Base-by-base conservation (phyloP, 2,113 vertebrate genomes). In the Papio anubis region DNA sequence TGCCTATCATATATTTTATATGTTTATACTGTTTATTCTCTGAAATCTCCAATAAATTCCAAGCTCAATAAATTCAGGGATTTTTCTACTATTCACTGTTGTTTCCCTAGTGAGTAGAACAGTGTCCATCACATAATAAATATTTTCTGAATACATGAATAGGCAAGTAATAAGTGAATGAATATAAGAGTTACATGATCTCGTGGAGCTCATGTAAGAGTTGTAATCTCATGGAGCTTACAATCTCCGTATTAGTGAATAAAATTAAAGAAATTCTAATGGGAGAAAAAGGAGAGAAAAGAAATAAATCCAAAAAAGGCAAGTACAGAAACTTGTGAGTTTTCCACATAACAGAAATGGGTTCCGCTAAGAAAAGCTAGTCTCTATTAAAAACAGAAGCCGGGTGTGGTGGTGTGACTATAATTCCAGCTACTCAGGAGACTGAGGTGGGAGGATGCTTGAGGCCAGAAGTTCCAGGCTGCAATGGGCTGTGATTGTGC, bases 141-240 rank as follows among this genome's bases (percentile, higher is more conserved):
- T 88, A 50, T 50, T 94, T 86, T 83, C 43, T 88, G 16, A 96
- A 73, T 86, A 94, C 70, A 79, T 73, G 11, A 83, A 30, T 78
- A 64, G 92, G 52, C 32, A 68, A 84, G 16, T 73, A 8, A 88
- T 45, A 87, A 59, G 38, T 88, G n/a, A 94, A 79, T 90, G 57
- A 93, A 85, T 72, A 18, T 30, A 75, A 50, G 70, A 75, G 32
- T 93, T 76, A 85, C 1, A 89, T 84, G 55, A n/a, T 70, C 5
- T 35, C 75, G 2, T 78, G 40, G 73, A 76, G 40, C 35, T 95
- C 27, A 81, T 72, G 27, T 30, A 76, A 50, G 70, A 75, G 27
- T 93, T 81, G 85, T 84, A 40, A 89, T 45, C 84, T 94, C 57
- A 38, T 27, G 72, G 57, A 85, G 38, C 50, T 87, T 6, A 70